Evolutionary conservation across 2,113 vertebrate species (phyloP), one percentile per base, ranked within the genome.

Genomic region (Epinephelus cyanopodus): DNA sequence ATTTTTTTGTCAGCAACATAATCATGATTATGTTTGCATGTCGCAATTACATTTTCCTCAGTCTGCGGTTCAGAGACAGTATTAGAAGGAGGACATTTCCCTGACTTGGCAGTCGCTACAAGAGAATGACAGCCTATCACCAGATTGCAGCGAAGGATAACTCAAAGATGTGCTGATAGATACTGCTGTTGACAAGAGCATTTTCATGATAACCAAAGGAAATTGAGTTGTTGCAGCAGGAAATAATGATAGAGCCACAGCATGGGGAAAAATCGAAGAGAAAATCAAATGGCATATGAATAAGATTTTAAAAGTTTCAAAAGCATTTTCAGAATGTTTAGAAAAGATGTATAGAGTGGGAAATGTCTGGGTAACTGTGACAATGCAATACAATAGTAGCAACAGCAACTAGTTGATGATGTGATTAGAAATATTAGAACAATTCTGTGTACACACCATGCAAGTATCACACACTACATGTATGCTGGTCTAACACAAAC

Each of bases 111-210:
- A 53, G 60, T 52, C 9, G 1, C 25, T 52, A n/a, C n/a, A 33
- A 74, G 23, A 80, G 54, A 67, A 52, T 75, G 21, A 29, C 12
- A 13, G 72, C 48, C 2, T 18, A 27, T 64, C 63, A 69, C 13
- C 52, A 68, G 54, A 77, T 18, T 77, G 33, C 37, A 73, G 68
- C 21, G 4, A 68, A 25, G 9, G 52, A 67, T 53, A 23, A 67
- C 68, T 84, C 54, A 27, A 2, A 84, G 45, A 81, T 81, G 65
- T 60, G 62, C 14, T 67, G 66, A 87, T 58, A 71, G 37, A 79
- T 67, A 71, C 63, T 47, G 58, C 8, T 54, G 33, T 18, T 75
- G 61, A 74, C 54, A 17, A 19, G 58, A 64, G 62, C 42, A 65
- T 37, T n/a, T 56, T 56, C 37, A 27, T 50, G 17, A 48, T 67